phyloP scores from a whole-genome alignment of 2,797 vertebrate species.

The Micrastur ruficollis region DNA sequence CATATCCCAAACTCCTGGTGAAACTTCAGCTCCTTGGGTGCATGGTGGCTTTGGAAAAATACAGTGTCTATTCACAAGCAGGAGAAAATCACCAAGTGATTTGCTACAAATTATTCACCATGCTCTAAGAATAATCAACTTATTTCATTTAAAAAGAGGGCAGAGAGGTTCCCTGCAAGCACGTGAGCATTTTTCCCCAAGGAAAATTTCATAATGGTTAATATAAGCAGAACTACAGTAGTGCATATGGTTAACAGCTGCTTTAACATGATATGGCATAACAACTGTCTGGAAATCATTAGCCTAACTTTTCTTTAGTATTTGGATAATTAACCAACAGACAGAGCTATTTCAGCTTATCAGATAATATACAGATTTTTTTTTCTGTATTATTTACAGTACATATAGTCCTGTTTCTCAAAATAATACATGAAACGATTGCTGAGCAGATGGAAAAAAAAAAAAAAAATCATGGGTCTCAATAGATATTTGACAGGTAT shows the following conservation, averaged over 20 bases:
- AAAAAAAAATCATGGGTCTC: neutral
- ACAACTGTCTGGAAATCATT: conserved; percentile 64
- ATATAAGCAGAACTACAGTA: conserved; percentile 61
- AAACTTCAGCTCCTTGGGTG: neutral
- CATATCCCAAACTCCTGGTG: neutral
- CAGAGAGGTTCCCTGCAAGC: conserved; percentile 32
- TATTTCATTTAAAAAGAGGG: conserved; percentile 41
- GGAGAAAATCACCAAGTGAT: conserved; percentile 41
- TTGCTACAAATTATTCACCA: conserved; percentile 41
- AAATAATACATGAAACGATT: neutral
- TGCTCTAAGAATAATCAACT: conserved; percentile 22
- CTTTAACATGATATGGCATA: conserved; percentile 56
- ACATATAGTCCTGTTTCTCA: neutral
- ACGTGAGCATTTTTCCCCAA: conserved; percentile 22
- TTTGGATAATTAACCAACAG: conserved; percentile 56
- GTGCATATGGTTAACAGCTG: conserved; percentile 69
- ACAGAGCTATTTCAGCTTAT: conserved; percentile 49
- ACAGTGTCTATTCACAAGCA: neutral
- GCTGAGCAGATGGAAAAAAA: neutral
- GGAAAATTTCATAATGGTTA: conserved; percentile 55
- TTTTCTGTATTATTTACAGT: conserved; percentile 16
- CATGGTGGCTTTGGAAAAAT: neutral
- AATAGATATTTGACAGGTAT: conserved; percentile 35
- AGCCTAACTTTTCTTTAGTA: conserved; percentile 40
- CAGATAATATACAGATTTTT: neutral